phyloP scores from a whole-genome alignment of 2,797 vertebrate genomes.

The Limnodromus scolopaceus region DNA sequence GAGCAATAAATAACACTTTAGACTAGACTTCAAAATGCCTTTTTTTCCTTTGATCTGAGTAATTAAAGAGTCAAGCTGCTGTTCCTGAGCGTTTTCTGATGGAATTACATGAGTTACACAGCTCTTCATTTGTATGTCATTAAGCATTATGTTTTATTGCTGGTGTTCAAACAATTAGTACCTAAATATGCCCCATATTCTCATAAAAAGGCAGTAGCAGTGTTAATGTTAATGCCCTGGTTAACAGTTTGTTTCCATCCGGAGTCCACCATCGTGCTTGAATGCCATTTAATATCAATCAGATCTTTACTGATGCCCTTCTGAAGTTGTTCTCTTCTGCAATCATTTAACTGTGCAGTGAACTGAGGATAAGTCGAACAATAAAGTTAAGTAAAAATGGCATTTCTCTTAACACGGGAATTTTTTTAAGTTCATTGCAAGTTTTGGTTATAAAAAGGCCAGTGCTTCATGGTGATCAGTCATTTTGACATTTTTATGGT shows the following conservation, averaged over 20 bases:
- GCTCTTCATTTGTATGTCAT: conserved; percentile 55
- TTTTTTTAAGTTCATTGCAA: conserved; percentile 50
- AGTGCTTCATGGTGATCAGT: conserved; percentile 28
- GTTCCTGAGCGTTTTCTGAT: conserved; percentile 22
- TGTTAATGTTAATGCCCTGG: not conserved
- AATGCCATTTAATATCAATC: not conserved
- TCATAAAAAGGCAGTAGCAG: conserved; percentile 2
- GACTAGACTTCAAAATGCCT: conserved; percentile 56
- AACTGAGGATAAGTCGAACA: not conserved
- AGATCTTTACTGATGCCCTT: not conserved
- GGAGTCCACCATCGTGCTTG: not conserved
- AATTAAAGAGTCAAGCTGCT: conserved; percentile 47
- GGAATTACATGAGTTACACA: conserved; percentile 18
- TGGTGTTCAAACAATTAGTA: conserved; percentile 51
- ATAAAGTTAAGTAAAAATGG: conserved; percentile 54
- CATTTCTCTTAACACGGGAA: conserved; percentile 32
- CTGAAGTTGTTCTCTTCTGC: not conserved
- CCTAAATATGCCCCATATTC: conserved; percentile 33
- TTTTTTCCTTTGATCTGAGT: conserved; percentile 45
- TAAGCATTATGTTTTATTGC: conserved; percentile 39
- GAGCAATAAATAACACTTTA: conserved; percentile 57
- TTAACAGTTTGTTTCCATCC: not conserved
- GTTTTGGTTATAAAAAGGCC: conserved; percentile 51
- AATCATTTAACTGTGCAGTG: not conserved
- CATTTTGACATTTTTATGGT: conserved; percentile 73